phyloP scores from a whole-genome alignment of 2,888 invertebrate species.

The Vesta saturnalis region DNA sequence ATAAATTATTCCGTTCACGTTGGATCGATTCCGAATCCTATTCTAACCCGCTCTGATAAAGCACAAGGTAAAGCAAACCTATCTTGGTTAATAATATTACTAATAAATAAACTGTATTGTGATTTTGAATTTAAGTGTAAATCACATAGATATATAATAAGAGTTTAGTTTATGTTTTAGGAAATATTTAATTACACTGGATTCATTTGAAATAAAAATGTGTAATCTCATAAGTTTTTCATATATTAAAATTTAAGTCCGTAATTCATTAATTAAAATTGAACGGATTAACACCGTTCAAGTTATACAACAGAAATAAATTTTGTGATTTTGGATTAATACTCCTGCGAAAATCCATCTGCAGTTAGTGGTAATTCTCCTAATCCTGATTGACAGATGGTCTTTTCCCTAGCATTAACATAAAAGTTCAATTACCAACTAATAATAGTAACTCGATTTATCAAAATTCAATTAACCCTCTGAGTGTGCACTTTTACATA shows the following conservation, averaged over 20 bases:
- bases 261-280: background rate
- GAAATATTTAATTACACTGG: too few species aligned
- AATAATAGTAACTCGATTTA: background rate
- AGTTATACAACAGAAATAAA: constrained; percentile 16
- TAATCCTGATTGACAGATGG: constrained; percentile 2
- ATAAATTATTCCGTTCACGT: constrained; percentile 33
- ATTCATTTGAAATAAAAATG: too few species aligned
- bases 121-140: background rate
- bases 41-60: constrained; percentile 14
- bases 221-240: too few species aligned
- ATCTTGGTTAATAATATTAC: constrained; percentile 27
- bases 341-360: constrained; percentile 17
- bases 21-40: constrained; percentile 24
- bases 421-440: background rate
- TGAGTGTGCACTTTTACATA: too few species aligned
- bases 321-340: constrained; percentile 28
- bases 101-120: constrained; percentile 23
- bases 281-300: background rate
- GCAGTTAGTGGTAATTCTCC: constrained; percentile 4
- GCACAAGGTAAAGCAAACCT: constrained; percentile 13
- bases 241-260: too few species aligned
- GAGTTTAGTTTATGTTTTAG: too few species aligned
- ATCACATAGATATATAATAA: background rate
- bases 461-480: background rate
- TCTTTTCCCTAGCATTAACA: constrained; percentile 3